Base-by-base conservation (phyloP, 2,113 vertebrate genomes). In the Cebus imitator region DNA sequence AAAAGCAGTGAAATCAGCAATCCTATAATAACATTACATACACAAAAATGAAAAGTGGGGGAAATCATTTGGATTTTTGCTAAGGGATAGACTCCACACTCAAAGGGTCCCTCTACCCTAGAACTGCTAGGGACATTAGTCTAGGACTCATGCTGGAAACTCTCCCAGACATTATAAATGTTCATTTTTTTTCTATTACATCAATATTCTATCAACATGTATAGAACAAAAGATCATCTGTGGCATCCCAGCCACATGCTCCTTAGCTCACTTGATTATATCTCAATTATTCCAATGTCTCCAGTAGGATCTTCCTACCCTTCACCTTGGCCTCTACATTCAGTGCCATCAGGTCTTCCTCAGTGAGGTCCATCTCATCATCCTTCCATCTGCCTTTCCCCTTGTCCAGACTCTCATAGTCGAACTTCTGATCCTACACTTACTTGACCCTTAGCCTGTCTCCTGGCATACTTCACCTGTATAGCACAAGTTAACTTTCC, bases 11-110 rank as follows among this genome's bases (percentile, higher is more conserved):
- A 91, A 84, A 79, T 83, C 21, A 72, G 7, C 85, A 73, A 37
- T 72, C 23, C 43, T 90, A 3, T 48, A 78, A 86, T 84, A 68
- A 57, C 12, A 37, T 91, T 86, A 80, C 16, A 64, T 30, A 17
- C 27, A 78, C 37, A 43, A 92, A 95, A 82, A 87, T 75, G n/a
- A 78, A 89, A 93, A 95, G 14, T 30, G 95, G 23, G 87, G 50
- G 58, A 93, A 91, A 87, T 70, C 27, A 70, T 43, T 81, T 9
- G 30, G 30, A 68, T 85, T 66, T 94, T 88, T 93, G 50, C 70
- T 37, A 91, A 84, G 70, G 20, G 57, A 50, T 57, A 2, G 83
- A 45, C 8, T 55, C 70, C 43, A n/a, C 25, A 80, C 27, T 87
- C 80, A 84, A 91, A 35, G 27, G 20, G 16, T 40, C 8, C 16